These are phyloP conservation scores for Stigmatopora nigra DNA, from an alignment of 2,113 vertebrate genomes.

Conservation along the genomic window DNA sequence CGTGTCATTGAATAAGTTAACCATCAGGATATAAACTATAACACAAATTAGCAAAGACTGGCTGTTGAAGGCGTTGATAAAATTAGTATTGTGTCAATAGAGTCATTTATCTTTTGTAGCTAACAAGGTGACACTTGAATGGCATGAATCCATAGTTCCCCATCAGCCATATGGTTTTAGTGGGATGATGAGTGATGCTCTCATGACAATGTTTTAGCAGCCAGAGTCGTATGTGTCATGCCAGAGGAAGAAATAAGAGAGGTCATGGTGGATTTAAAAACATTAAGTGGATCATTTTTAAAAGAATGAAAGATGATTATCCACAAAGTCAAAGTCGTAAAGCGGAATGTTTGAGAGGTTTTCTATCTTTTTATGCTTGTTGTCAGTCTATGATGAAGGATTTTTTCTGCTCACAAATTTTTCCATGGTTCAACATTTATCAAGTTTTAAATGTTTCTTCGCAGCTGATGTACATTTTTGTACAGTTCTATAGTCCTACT, in stretches of 20 bases:
- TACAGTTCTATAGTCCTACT: background rate
- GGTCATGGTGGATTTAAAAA: background rate
- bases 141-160: conserved; percentile 16
- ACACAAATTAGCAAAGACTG: conserved; percentile 20
- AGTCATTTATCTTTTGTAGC: conserved; percentile 34
- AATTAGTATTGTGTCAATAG: conserved; percentile 23
- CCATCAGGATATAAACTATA: conserved; percentile 17
- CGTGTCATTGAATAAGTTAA: background rate
- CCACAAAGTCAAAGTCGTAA: background rate
- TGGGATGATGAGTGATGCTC: conserved; percentile 23
- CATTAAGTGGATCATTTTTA: background rate
- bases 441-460: too few species aligned
- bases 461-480: too few species aligned
- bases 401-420: too few species aligned
- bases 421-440: too few species aligned
- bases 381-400: background rate
- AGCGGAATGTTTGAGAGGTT: background rate
- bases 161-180: conserved; percentile 14
- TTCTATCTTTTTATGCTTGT: background rate
- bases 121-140: conserved; percentile 45
- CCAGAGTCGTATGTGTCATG: conserved; percentile 9
- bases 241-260: background rate
- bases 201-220: conserved; percentile 8
- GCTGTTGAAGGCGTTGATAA: background rate
- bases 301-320: background rate